A percentile compares a stretch with the other conserved stretches of the same genome.
phyloP scores from a whole-genome alignment of 2,113 vertebrate genomes.

The Oncorhynchus kisutch region DNA sequence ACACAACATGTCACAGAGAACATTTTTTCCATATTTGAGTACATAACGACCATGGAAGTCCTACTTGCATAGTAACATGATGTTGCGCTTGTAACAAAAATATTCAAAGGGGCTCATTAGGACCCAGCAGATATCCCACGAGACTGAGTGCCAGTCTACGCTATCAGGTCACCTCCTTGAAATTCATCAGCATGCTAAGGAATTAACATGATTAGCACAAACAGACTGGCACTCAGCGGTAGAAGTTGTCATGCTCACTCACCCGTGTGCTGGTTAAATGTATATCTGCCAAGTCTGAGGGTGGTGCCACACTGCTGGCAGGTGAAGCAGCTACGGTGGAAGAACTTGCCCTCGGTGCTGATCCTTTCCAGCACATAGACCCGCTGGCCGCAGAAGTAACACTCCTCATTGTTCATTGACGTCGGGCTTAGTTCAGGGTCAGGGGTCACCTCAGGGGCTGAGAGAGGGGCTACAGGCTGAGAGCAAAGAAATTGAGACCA shows the following conservation, averaged over 20 bases:
- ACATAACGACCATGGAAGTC: background rate
- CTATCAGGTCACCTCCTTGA: too few species aligned
- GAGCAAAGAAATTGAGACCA: background rate
- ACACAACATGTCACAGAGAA: background rate
- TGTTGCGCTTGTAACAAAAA: background rate
- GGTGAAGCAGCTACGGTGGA: slow-evolving; percentile 90
- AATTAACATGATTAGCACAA: too few species aligned
- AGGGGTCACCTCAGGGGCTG: slow-evolving; percentile 30
- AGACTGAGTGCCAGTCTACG: too few species aligned
- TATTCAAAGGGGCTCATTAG: background rate
- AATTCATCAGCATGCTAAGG: too few species aligned
- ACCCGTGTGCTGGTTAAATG: slow-evolving; percentile 79
- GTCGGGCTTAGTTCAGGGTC: background rate
- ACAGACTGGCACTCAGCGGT: too few species aligned
- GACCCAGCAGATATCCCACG: background rate
- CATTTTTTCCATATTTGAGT: background rate
- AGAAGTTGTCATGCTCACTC: slow-evolving; percentile 32
- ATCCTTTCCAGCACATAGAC: slow-evolving; percentile 89
- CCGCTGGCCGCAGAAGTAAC: slow-evolving; percentile 81
- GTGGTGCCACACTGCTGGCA: slow-evolving; percentile 81
- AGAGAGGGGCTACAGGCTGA: slow-evolving; percentile 23
- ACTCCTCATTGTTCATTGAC: slow-evolving; percentile 69
- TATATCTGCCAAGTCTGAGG: slow-evolving; percentile 81
- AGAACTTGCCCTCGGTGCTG: slow-evolving; percentile 86
- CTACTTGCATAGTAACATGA: background rate